Base-by-base conservation (phyloP, 2,113 vertebrate species). In the Protobothrops flavoviridis region DNA sequence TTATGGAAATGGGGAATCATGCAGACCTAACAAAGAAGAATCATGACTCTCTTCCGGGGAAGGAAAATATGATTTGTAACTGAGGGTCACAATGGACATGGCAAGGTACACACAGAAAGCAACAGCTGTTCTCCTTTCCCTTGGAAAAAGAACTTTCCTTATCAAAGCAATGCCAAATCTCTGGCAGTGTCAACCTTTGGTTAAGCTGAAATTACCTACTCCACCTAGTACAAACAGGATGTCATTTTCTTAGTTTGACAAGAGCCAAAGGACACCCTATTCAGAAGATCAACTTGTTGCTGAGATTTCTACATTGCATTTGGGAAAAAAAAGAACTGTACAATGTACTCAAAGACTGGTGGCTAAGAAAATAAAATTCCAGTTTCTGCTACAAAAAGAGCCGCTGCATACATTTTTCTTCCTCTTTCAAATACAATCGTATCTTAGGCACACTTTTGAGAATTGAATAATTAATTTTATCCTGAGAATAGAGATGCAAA, bases 201-300 rank as follows among this genome's bases (percentile, higher is more conserved):
- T 48, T 50, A 64, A 86, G 5, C 45, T 86, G 29, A 61, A 61
- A 64, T 86, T 53, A 86, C 48, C 56, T 61, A 85, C 92, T 55
- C 53, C 53, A 59, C 53, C 43, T 93, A 85, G 43, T 85, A 43
- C 53, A 85, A 90, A 90, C 88, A 93, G 92, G 74, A 90, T 90
- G 53, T 61, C 81, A 48, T 50, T 93, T 87, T 90, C 52, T 64
- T 48, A 90, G 39, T 57, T 87, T 64, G 55, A 23, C 11, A 43
- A 12, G 23, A 43, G 52, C 55, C 21, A 57, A 43, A n/a, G 17
- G 10, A 21, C 13, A 9, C 20, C n/a, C 33, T 45, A 3, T 53
- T 20, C 50, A 90, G n/a, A n/a, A 43, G 29, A 7, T 87, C 26
- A 23, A 85, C 29, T 15, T 39, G 13, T 43, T 57, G 15, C 43